These are phyloP conservation scores for Puffinus mauretanicus DNA, from an alignment of 2,113 vertebrate species.

Conservation along the genomic window DNA sequence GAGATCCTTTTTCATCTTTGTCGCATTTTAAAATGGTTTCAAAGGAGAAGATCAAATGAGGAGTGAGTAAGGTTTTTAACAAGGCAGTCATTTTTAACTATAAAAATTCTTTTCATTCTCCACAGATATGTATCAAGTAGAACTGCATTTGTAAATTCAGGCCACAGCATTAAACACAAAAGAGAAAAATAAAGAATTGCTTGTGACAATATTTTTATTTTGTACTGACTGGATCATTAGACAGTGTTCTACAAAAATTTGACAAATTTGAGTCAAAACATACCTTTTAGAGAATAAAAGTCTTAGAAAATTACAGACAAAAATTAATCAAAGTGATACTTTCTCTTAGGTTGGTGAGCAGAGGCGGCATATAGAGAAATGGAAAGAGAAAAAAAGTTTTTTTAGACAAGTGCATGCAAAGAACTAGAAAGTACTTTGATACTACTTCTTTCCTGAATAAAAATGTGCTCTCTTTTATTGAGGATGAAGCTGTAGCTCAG, in stretches of 20 bases:
- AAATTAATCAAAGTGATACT: neutral
- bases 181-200: neutral
- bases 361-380: neutral
- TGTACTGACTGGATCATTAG: neutral
- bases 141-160: neutral
- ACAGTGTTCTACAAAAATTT: neutral
- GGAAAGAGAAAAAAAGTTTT: neutral
- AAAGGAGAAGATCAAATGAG: neutral
- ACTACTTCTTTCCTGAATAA: conserved; percentile 10
- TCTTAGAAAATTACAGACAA: neutral
- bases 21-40: neutral
- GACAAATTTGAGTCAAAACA: neutral
- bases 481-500: neutral
- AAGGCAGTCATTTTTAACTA: neutral
- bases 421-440: conserved; percentile 35
- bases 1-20: neutral
- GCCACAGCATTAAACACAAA: neutral
- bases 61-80: neutral
- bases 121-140: neutral
- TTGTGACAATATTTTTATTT: neutral
- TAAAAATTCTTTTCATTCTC: neutral
- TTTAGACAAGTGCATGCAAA: conserved; percentile 36
- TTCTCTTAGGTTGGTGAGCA: neutral
- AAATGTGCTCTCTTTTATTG: neutral
- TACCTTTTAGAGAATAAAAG: neutral